Evolutionary conservation across 1,140 invertebrate species (phyloP), one percentile per base, ranked within the genome.

Genomic region (Brachionus angularis): DNA sequence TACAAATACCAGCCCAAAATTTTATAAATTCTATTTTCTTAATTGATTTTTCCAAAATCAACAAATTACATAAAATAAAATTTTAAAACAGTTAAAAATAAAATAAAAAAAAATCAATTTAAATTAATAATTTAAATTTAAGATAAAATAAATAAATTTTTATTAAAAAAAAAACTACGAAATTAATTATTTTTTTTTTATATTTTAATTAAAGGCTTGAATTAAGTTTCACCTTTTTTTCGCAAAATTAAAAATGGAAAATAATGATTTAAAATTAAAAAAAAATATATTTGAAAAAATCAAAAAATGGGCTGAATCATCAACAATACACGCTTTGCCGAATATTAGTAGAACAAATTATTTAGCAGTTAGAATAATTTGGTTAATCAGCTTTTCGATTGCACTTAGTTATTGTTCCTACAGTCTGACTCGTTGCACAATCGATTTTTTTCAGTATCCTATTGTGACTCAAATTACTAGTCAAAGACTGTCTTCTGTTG

Each of bases 301-400:
- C 21, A 58, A 10, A 1, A 1, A 58, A 58, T 58, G 31, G 53
- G 33, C 31, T 5, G 31, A 36, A 21, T 21, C 18, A 16, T 36
- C 53, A 8, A 14, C 53, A 16, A 58, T 58, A 5, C 53, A 58
- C 25, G 53, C 53, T 16, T 36, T 58, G 18, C 33, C 53, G n/a
- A 33, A 58, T 2, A 58, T 58, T n/a, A 36, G 16, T 2, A n/a
- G 25, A 10, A 36, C 7, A 12, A 33, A 58, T 5, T 36, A 10
- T 3, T 36, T 10, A 10, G 16, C 10, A 18, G 25, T 58, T 8
- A 4, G 33, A 7, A n/a, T 58, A 0, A 7, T 58, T 3, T 58
- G 53, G 53, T 5, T 14, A 1, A 10, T 25, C 10, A 36, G n/a
- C 39, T 58, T 58, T 14, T 3, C 39, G 1, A 5, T 34, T 0